Evolutionary conservation across 1,140 invertebrate genomes (phyloP), one percentile per base, ranked within the genome.

Genomic region (Apis cerana): DNA sequence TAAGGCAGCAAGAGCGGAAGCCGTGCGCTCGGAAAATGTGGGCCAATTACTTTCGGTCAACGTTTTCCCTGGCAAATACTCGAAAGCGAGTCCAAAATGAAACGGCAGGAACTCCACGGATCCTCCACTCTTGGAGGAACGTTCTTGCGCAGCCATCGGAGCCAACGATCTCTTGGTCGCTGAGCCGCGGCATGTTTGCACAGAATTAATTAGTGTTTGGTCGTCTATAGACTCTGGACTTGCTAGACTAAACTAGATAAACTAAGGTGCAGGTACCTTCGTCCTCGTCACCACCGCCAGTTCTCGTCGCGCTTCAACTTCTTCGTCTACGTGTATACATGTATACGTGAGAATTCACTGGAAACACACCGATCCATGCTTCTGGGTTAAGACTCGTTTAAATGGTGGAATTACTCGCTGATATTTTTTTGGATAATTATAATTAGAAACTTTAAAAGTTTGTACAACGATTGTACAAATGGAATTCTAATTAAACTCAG

Each of bases 171-270:
- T 84, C 71, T 62, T 59, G 65, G 50, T 79, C 61, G 68, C 50
- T 43, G 74, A 85, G 71, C 76, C 75, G 64, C 85, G 84, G 84
- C 88, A 84, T 91, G 88, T 92, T 92, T 92, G 91, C 90, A 87
- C 87, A 88, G 89, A 89, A 91, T 92, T 92, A 92, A 93, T 93
- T 93, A 91, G 89, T 89, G 86, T 91, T 91, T 90, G 89, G 91
- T 79, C 85, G 91, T 89, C 91, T 91, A 90, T 91, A 91, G 88
- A 82, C 81, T 79, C 84, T 80, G 64, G 84, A 84, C 58, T 84
- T 71, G 83, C 91, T 90, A 90, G 87, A 91, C 90, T 91, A 90
- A 90, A 92, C 91, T 91, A 87, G 88, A 90, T 89, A 86, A 86
- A 91, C 67, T 74, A 82, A 83, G 82, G 71, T 50, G 67, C 75